Conservation (phyloP, 2,113 vertebrate genomes). For the Prochilodus magdalenae region DNA sequence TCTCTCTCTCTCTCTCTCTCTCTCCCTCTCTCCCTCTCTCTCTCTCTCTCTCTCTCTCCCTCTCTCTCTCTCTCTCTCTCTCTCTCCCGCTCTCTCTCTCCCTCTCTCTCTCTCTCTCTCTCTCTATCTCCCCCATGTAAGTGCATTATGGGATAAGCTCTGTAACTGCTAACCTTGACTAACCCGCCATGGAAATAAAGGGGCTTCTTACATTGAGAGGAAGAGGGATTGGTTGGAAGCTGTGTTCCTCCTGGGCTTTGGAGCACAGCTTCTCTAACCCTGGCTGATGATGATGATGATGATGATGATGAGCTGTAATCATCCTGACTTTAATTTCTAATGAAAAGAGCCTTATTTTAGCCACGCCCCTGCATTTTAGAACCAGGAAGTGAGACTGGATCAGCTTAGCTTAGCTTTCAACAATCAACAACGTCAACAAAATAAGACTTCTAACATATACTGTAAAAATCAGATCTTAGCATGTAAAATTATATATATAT, state of each 20-base stretch:
- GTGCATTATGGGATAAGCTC: background rate
- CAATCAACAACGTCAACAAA: too few species aligned
- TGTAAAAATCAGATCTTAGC: too few species aligned
- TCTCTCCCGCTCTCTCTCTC: background rate
- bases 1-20: too few species aligned
- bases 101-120: too few species aligned
- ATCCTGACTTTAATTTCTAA: too few species aligned
- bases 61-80: background rate
- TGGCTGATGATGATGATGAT: background rate
- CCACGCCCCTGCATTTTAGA: too few species aligned
- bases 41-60: background rate
- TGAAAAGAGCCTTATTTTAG: too few species aligned
- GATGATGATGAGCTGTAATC: too few species aligned
- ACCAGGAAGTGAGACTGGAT: too few species aligned
- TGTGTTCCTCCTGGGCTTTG: background rate
- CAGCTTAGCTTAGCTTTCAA: too few species aligned
- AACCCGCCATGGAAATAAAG: slow-evolving; percentile 9
- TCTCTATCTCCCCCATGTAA: background rate
- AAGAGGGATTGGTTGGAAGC: background rate
- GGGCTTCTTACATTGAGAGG: slow-evolving; percentile 14
- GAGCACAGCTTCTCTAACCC: background rate
- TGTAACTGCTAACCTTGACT: slow-evolving; percentile 8
- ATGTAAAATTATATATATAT: too few species aligned
- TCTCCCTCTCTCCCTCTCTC: background rate
- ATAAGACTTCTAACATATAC: too few species aligned